Evolutionary conservation across 2,797 vertebrate species (phyloP), one percentile per base, ranked within the genome.

Genomic region (Coranthus polyacanthus): DNA sequence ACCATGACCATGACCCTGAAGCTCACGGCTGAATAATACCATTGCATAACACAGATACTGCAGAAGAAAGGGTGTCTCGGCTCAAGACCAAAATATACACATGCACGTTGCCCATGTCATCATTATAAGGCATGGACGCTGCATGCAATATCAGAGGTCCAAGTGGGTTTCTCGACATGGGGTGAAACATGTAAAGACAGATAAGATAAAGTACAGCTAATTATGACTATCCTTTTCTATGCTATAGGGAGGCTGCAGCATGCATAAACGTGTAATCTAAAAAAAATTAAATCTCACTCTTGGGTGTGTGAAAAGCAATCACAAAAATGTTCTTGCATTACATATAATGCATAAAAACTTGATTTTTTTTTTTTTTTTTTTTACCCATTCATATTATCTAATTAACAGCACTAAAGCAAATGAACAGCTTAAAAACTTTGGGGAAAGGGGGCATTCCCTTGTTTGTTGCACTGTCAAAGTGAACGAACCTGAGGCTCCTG

Each of bases 401-500:
- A 37, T 43, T 37, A 63, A 44, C 60, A 62, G 67, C 36, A 75
- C 54, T 68, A 67, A 70, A 76, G 74, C 79, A 81, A 59, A 61
- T 62, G 44, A 38, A 75, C 42, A 57, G 60, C 22, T 58, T 75
- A 63, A 66, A 22, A 18, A 57, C 45, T 68, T 50, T 32, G 68
- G 61, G 62, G 18, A 47, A 17, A 36, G 66, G 68, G 42, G 63
- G 46, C 82, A 84, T 87, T 84, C 76, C 75, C 71, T 88, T 82
- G 71, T 72, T 72, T 75, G 72, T 53, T 76, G 60, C 75, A 78
- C 74, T 69, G 63, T 59, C 65, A 86, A 57, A 42, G 65, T 75
- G 49, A 91, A 96, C 97, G 90, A 96, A 98, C 97, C 96, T 97
- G 95, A 98, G 95, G 95, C 96, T 97, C 95, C 97, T 97, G 94